phyloP scores from a whole-genome alignment of 2,888 invertebrate genomes.

The Ryuthela nishihirai region DNA sequence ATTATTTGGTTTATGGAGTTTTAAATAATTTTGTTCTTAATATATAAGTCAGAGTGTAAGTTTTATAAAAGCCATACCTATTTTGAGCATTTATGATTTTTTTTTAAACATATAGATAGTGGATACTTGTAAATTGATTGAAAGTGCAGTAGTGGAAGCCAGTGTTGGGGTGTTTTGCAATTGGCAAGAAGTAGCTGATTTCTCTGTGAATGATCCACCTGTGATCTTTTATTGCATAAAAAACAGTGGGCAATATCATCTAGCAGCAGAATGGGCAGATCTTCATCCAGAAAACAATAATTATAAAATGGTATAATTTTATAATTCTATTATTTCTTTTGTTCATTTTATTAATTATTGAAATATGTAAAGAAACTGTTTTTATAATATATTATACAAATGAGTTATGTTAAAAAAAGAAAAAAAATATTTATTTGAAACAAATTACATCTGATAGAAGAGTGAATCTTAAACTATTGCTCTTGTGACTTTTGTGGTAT shows the following conservation, averaged over 20 bases:
- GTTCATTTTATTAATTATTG: no score
- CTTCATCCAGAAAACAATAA: conserved; percentile 17
- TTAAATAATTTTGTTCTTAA: neutral
- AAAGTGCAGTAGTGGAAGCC: conserved; percentile 14
- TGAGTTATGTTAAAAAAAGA: no score
- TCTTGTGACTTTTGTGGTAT: no score
- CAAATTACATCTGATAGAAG: no score
- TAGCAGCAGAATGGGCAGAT: conserved; percentile 22
- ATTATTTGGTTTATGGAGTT: no score
- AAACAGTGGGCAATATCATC: conserved; percentile 13
- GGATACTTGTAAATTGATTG: conserved; percentile 28
- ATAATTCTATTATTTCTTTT: no score
- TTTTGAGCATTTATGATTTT: neutral
- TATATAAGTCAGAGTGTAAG: neutral
- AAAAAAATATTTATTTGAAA: no score
- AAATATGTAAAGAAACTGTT: no score
- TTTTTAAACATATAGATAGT: conserved; percentile 13
- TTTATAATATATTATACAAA: no score
- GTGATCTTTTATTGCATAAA: conserved; percentile 24
- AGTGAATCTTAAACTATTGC: no score
- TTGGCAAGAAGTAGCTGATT: conserved; percentile 34
- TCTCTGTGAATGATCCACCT: conserved; percentile 23
- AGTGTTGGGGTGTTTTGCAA: conserved; percentile 26
- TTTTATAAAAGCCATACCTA: neutral
- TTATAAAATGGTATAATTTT: conserved; percentile 18